Conservation (phyloP, 2,888 invertebrate species). For the Mamestra brassicae region DNA sequence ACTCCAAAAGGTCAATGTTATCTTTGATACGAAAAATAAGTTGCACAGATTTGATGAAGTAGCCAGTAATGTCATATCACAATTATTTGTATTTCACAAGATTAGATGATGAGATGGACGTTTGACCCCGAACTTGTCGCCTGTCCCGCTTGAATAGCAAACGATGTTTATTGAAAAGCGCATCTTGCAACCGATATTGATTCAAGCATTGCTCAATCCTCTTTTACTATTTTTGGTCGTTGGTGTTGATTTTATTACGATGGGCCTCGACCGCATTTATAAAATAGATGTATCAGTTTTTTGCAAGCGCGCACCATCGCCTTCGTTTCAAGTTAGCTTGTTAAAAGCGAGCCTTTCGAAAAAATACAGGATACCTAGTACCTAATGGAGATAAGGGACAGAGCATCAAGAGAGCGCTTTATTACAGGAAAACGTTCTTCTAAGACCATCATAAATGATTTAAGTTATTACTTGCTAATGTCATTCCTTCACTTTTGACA, state of each 20-base stretch:
- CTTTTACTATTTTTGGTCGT: slow-evolving; percentile 44
- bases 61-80: slow-evolving; percentile 55
- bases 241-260: slow-evolving; percentile 40
- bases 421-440: neutral
- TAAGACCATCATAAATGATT: neutral
- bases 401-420: neutral
- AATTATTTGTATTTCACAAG: slow-evolving; percentile 67
- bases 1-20: slow-evolving; percentile 47
- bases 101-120: slow-evolving; percentile 69
- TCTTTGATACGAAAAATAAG: slow-evolving; percentile 27
- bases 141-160: slow-evolving; percentile 74
- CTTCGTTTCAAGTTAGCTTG: neutral
- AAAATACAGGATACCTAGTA: neutral
- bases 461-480: neutral
- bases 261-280: slow-evolving; percentile 46
- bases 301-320: neutral
- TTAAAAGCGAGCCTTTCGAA: slow-evolving; percentile 1
- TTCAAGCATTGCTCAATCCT: slow-evolving; percentile 62
- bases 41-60: slow-evolving; percentile 39
- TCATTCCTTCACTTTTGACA: neutral
- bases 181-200: slow-evolving; percentile 70
- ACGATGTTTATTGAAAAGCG: slow-evolving; percentile 80
- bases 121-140: slow-evolving; percentile 82
- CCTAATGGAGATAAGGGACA: too few species aligned
- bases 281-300: slow-evolving; percentile 19